A percentile compares a stretch with the other conserved stretches of the same genome.
These are phyloP conservation scores for Rhamnusium bicolor DNA, from an alignment of 2,888 invertebrate genomes.

Conservation along the genomic window DNA sequence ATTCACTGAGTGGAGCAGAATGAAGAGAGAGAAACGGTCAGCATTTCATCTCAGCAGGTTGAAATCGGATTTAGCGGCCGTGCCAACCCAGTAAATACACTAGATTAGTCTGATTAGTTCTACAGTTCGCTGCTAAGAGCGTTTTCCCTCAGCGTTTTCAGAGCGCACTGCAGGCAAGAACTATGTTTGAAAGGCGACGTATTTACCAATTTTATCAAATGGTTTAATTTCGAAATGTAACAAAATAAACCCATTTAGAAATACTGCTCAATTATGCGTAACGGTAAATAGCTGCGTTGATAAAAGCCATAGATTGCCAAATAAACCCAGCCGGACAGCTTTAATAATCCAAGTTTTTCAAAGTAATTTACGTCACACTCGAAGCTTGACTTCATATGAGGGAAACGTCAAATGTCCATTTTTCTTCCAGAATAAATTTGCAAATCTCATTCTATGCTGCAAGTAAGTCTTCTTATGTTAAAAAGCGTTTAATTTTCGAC, in stretches of 20 bases:
- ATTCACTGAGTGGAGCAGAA: conserved; percentile 37
- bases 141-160: conserved; percentile 39
- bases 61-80: conserved; percentile 47
- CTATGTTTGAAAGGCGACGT: conserved; percentile 57
- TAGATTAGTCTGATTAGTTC: conserved; percentile 68
- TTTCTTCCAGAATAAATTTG: too few species aligned
- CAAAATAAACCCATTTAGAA: background rate
- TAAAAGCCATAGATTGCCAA: too few species aligned
- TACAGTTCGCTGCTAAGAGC: conserved; percentile 60
- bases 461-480: too few species aligned
- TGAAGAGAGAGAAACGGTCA: conserved; percentile 36
- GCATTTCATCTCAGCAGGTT: conserved; percentile 45
- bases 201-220: conserved; percentile 44
- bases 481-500: too few species aligned
- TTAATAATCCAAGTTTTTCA: too few species aligned
- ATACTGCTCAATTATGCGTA: background rate
- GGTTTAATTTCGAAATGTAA: conserved; percentile 18
- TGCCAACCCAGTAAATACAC: conserved; percentile 66
- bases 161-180: conserved; percentile 51
- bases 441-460: too few species aligned
- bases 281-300: background rate
- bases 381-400: too few species aligned
- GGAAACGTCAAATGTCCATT: too few species aligned
- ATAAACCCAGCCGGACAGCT: too few species aligned
- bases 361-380: too few species aligned